phyloP scores from a whole-genome alignment of 2,888 invertebrate species.

The Autographa pulchrina region DNA sequence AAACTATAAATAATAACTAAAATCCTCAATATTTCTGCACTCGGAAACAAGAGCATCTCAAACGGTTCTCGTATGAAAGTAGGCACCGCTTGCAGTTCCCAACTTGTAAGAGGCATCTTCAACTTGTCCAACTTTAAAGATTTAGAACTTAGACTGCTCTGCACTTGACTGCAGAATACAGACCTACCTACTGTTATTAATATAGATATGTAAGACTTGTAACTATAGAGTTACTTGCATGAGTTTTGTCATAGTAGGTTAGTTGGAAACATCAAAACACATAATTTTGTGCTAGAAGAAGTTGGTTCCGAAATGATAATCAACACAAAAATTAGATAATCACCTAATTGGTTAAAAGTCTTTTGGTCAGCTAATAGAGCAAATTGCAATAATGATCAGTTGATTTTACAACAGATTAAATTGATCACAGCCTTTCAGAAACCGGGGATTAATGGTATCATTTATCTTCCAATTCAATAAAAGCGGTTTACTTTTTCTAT shows the following conservation, averaged over 20 bases:
- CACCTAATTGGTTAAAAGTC: too few relatives aligned
- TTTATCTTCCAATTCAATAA: not conserved
- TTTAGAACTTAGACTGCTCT: slow-evolving; percentile 60
- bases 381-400: too few relatives aligned
- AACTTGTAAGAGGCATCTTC: slow-evolving; percentile 64
- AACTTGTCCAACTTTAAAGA: slow-evolving; percentile 68
- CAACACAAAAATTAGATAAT: too few relatives aligned
- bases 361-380: too few relatives aligned
- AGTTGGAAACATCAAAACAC: too few relatives aligned
- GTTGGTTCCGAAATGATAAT: too few relatives aligned
- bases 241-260: not conserved
- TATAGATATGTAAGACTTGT: not conserved
- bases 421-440: too few relatives aligned
- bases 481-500: not conserved
- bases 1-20: slow-evolving; percentile 1
- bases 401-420: too few relatives aligned
- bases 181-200: not conserved
- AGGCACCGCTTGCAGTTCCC: slow-evolving; percentile 40
- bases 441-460: too few relatives aligned
- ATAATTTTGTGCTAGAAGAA: too few relatives aligned
- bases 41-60: not conserved
- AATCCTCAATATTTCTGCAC: not conserved
- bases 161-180: slow-evolving; percentile 37
- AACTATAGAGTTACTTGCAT: not conserved
- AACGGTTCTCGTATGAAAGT: slow-evolving; percentile 47